Percentiles rank a stretch among this genome's conserved stretches.
Evolutionary conservation across 2,888 invertebrate genomes (phyloP).

Genomic region (Leptinotarsa haldemani): DNA sequence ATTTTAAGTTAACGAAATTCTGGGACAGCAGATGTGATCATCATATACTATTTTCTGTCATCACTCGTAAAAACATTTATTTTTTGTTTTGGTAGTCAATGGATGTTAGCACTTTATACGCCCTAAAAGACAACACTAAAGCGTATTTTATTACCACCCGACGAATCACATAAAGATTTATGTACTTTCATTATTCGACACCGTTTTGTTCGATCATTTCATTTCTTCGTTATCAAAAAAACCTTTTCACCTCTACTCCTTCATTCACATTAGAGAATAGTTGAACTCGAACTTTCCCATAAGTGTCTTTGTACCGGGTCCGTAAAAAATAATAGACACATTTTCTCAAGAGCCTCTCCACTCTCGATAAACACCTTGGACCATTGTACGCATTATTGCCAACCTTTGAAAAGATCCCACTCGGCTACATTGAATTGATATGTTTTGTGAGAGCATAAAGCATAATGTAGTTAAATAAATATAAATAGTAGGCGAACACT

Average conservation of each 20-base stretch:
- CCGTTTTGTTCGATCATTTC: slow-evolving; percentile 11
- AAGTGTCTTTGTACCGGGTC: slow-evolving; percentile 18
- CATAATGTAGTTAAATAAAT: slow-evolving; percentile 57
- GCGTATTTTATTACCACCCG: background rate
- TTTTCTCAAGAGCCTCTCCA: slow-evolving; percentile 41
- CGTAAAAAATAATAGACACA: slow-evolving; percentile 42
- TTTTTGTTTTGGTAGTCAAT: too few relatives aligned
- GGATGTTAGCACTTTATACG: background rate
- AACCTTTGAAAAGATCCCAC: slow-evolving; percentile 22
- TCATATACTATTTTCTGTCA: too few relatives aligned
- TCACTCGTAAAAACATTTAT: too few relatives aligned
- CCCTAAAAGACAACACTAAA: slow-evolving; percentile 2
- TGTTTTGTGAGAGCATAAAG: slow-evolving; percentile 56
- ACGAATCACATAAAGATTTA: slow-evolving; percentile 19
- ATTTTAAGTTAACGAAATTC: too few relatives aligned
- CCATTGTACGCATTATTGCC: slow-evolving; percentile 27
- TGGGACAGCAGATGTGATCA: too few relatives aligned
- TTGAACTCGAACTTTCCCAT: slow-evolving; percentile 22
- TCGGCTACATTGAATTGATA: slow-evolving; percentile 54
- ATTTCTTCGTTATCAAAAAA: slow-evolving; percentile 13
- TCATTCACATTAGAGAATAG: slow-evolving; percentile 8
- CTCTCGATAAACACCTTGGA: slow-evolving; percentile 35
- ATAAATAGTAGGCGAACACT: slow-evolving; percentile 61
- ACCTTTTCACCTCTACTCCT: slow-evolving; percentile 19
- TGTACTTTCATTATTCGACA: slow-evolving; percentile 16